Evolutionary conservation across 1,140 invertebrate genomes (phyloP).

Genomic region (Atta cephalotes): DNA sequence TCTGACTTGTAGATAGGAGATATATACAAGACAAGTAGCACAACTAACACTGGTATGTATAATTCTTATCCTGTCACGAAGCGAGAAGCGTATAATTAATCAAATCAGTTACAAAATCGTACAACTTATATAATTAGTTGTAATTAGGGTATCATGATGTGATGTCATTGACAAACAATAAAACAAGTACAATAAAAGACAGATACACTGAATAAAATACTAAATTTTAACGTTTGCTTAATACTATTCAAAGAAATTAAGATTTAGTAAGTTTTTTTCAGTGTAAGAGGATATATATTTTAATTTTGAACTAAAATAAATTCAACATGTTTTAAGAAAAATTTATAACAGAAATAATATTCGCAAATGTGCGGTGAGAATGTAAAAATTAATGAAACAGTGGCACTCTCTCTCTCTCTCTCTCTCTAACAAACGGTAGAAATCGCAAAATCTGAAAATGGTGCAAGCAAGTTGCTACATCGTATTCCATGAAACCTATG

Average conservation of each 20-base stretch:
- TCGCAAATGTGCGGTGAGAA: too few relatives aligned
- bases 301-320: too few relatives aligned
- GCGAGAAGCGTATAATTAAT: conserved; percentile 1
- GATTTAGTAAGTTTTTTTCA: too few relatives aligned
- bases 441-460: too few relatives aligned
- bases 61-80: not conserved
- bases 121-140: not conserved
- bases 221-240: too few relatives aligned
- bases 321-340: too few relatives aligned
- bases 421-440: too few relatives aligned
- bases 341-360: too few relatives aligned
- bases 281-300: too few relatives aligned
- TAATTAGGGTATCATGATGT: not conserved
- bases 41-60: not conserved
- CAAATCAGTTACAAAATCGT: not conserved
- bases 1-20: conserved; percentile 47
- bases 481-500: not conserved
- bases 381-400: too few relatives aligned
- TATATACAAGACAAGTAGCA: conserved; percentile 24
- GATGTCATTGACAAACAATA: not conserved
- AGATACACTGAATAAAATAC: not conserved
- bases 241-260: too few relatives aligned
- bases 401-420: too few relatives aligned
- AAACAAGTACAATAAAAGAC: not conserved
- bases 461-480: not conserved